Percentiles rank a stretch among this genome's conserved stretches.
These are phyloP conservation scores for Candoia aspera DNA, from an alignment of 2,113 vertebrate genomes.

Conservation along the genomic window DNA sequence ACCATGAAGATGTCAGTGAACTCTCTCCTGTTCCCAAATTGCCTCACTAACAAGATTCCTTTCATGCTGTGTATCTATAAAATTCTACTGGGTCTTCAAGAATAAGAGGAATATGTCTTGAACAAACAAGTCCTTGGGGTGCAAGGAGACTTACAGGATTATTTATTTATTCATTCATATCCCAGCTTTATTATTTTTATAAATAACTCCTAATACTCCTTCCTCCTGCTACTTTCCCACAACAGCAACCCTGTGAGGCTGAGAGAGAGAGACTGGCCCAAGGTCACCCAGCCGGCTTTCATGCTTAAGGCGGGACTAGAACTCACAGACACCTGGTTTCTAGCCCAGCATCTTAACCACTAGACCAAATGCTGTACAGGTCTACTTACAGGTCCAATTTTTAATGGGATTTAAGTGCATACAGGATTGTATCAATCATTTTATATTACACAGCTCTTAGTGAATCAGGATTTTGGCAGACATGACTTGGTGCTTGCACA, in stretches of 20 bases:
- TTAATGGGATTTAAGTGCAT: not conserved
- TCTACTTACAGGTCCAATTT: not conserved
- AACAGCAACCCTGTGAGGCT: too few relatives aligned
- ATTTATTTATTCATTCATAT: too few relatives aligned
- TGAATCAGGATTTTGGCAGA: constrained; percentile 12
- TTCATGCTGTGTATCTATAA: not conserved
- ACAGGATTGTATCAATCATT: not conserved
- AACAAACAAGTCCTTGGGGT: constrained; percentile 23
- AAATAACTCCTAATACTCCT: too few relatives aligned
- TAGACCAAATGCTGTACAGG: not conserved
- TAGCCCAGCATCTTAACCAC: too few relatives aligned
- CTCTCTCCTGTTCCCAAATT: not conserved
- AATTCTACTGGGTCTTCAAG: not conserved
- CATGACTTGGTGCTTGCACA: not conserved
- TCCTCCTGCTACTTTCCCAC: too few relatives aligned
- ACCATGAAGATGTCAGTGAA: not conserved
- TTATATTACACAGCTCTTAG: constrained; percentile 5
- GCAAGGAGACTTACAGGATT: constrained; percentile 2
- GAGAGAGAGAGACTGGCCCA: too few relatives aligned
- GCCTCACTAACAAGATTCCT: not conserved
- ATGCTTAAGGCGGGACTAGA: too few relatives aligned
- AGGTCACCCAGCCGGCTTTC: too few relatives aligned
- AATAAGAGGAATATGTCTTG: constrained; percentile 27
- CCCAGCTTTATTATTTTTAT: too few relatives aligned
- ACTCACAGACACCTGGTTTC: too few relatives aligned